Evolutionary conservation across 1,140 invertebrate genomes (phyloP).

Genomic region (Batillaria attramentaria): DNA sequence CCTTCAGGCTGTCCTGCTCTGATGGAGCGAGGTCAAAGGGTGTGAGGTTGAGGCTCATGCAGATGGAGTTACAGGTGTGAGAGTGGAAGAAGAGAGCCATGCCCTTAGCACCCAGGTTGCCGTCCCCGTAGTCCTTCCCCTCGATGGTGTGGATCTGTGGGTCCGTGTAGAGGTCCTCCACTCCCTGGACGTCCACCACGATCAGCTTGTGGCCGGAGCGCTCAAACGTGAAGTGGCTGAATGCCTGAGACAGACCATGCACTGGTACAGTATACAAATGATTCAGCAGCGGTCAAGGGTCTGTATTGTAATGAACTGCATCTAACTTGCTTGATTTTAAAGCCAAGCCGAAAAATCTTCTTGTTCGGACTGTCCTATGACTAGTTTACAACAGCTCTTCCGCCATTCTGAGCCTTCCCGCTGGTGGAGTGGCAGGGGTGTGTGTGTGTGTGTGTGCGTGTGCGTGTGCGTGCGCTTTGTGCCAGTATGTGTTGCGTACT

Average conservation of each 20-base stretch:
- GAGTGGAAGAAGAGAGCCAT: constrained; percentile 79
- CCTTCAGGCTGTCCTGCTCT: constrained; percentile 64
- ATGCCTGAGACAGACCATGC: constrained; percentile 68
- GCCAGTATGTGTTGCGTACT: too few relatives aligned
- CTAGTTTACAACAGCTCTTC: too few relatives aligned
- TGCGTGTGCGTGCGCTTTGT: too few relatives aligned
- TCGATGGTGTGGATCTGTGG: constrained; percentile 77
- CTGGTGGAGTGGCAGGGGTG: too few relatives aligned
- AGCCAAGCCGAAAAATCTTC: too few relatives aligned
- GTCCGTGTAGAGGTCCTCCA: constrained; percentile 78
- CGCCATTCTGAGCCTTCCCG: too few relatives aligned
- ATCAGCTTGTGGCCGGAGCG: constrained; percentile 77
- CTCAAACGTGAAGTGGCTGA: constrained; percentile 80
- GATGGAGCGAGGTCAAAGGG: constrained; percentile 74
- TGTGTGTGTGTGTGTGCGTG: too few relatives aligned
- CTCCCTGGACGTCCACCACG: constrained; percentile 79
- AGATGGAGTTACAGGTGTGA: constrained; percentile 77
- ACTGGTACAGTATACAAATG: too few relatives aligned
- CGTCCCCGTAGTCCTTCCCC: constrained; percentile 76
- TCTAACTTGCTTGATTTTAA: too few relatives aligned
- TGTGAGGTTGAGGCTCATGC: constrained; percentile 73
- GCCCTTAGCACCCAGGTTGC: constrained; percentile 76
- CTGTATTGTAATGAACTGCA: neutral
- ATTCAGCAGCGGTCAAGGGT: neutral
- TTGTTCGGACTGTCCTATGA: too few relatives aligned